A percentile compares a stretch with the other conserved stretches of the same genome.
Evolutionary conservation across 2,797 vertebrate genomes (phyloP).

Genomic region (Hypotaenidia okinawae): DNA sequence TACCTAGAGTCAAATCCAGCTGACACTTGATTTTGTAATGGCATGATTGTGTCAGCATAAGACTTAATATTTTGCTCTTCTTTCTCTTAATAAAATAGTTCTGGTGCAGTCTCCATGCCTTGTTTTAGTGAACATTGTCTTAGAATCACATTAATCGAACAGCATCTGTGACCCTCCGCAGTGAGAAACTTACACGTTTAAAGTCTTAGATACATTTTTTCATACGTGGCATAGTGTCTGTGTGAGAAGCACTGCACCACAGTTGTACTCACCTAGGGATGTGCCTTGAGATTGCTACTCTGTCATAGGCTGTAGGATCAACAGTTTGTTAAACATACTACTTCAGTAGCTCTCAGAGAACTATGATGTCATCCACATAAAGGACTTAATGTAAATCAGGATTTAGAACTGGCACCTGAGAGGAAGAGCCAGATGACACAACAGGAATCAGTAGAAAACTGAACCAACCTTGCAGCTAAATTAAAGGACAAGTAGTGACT

Average conservation of each 20-base stretch:
- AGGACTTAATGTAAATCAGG: neutral
- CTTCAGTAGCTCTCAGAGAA: neutral
- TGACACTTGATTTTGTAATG: neutral
- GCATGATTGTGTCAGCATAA: neutral
- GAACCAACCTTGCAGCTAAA: neutral
- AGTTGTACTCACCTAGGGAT: neutral
- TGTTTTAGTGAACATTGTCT: neutral
- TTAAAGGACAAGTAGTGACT: neutral
- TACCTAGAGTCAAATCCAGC: neutral
- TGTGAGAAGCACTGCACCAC: neutral
- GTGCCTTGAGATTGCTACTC: neutral
- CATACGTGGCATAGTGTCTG: neutral
- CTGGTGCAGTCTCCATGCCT: neutral
- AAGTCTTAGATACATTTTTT: neutral
- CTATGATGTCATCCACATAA: neutral
- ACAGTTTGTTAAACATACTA: neutral
- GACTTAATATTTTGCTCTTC: neutral
- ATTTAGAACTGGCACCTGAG: neutral
- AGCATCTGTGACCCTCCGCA: neutral
- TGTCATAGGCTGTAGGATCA: neutral
- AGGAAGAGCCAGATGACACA: neutral
- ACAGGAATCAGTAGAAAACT: neutral
- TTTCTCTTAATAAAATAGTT: neutral
- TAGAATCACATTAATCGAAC: neutral
- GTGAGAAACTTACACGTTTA: neutral